These are phyloP conservation scores for Macrosteles quadrilineatus DNA, from an alignment of 1,140 invertebrate genomes.

Conservation along the genomic window DNA sequence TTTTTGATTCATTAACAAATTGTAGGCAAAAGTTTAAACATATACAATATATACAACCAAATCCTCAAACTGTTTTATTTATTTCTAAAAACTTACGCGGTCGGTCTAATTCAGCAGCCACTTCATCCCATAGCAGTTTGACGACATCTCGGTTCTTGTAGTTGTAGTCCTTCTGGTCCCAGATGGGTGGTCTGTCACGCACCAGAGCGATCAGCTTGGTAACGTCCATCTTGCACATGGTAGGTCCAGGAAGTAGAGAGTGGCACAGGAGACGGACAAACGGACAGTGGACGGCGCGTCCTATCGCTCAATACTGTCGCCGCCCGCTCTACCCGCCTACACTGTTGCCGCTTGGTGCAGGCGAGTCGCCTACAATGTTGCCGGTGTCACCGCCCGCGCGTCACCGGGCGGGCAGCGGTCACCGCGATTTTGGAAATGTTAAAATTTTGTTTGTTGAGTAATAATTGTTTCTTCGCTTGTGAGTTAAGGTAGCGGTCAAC, in stretches of 20 bases:
- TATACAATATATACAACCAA: too few relatives aligned
- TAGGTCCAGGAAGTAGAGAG: neutral
- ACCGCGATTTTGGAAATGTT: too few relatives aligned
- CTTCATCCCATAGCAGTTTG: conserved; percentile 27
- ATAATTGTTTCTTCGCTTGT: too few relatives aligned
- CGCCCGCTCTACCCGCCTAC: conserved; percentile 12
- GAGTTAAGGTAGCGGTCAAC: too few relatives aligned
- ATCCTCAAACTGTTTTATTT: too few relatives aligned
- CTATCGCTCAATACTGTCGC: neutral
- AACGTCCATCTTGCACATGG: conserved; percentile 28
- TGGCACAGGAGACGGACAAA: neutral
- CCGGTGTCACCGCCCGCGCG: too few relatives aligned
- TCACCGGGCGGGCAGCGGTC: too few relatives aligned
- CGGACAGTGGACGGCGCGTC: neutral
- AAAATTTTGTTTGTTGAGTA: too few relatives aligned
- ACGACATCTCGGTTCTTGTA: conserved; percentile 30
- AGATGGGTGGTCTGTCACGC: conserved; percentile 7
- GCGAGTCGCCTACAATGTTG: too few relatives aligned
- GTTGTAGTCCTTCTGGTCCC: conserved; percentile 30
- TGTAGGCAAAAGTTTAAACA: too few relatives aligned
- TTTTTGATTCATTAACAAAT: too few relatives aligned
- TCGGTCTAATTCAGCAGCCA: conserved; percentile 24
- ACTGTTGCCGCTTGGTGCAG: conserved; percentile 4
- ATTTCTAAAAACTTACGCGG: conserved; percentile 28
- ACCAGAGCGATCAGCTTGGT: conserved; percentile 23